Evolutionary conservation across 2,888 invertebrate genomes (phyloP).

Genomic region (Drosophila helvetica): DNA sequence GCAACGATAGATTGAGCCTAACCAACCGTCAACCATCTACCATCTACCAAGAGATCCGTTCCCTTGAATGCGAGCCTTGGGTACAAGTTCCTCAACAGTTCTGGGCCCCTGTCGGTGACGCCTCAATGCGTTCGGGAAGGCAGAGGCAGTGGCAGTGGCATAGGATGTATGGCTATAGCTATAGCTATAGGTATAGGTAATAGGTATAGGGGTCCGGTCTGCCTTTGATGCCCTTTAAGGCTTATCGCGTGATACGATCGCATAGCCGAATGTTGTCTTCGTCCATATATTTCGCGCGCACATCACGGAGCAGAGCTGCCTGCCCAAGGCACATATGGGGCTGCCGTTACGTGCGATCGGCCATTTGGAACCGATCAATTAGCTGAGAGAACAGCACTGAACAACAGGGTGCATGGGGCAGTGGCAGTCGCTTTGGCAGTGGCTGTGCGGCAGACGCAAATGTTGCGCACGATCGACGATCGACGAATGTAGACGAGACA

Average conservation of each 20-base stretch:
- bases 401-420: constrained; percentile 8
- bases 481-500: constrained; percentile 20
- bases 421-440: background rate
- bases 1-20: background rate
- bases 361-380: constrained; percentile 84
- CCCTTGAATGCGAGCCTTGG: constrained; percentile 19
- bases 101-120: background rate
- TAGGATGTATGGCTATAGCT: background rate
- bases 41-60: constrained; percentile 10
- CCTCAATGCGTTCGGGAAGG: constrained; percentile 2
- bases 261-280: constrained; percentile 79
- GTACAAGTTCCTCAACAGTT: background rate
- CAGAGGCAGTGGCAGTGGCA: constrained; percentile 8
- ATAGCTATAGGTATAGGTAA: background rate
- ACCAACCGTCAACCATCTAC: background rate
- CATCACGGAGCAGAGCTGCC: constrained; percentile 5
- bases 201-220: constrained; percentile 5
- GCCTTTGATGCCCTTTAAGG: constrained; percentile 50
- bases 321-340: constrained; percentile 39
- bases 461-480: constrained; percentile 30
- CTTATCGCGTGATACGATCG: constrained; percentile 82
- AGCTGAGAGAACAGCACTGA: constrained; percentile 59
- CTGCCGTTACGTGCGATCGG: constrained; percentile 81
- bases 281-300: constrained; percentile 64
- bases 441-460: constrained; percentile 4